phyloP scores from a whole-genome alignment of 2,888 invertebrate species.

The Cephalotes varians region DNA sequence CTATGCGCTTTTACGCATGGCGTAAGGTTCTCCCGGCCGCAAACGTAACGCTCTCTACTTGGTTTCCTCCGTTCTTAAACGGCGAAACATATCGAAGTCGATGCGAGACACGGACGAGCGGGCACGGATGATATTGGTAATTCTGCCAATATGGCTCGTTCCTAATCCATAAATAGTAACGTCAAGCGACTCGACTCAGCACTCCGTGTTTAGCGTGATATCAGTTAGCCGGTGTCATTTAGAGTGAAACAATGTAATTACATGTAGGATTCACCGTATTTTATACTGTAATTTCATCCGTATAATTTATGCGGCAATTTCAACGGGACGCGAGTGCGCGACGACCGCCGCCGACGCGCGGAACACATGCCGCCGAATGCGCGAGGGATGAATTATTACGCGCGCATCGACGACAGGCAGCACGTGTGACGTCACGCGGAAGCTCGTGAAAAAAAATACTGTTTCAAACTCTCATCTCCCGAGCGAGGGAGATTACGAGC shows the following conservation, averaged over 20 bases:
- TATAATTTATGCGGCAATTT: slow-evolving; percentile 47
- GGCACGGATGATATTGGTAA: neutral
- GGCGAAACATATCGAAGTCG: slow-evolving; percentile 22
- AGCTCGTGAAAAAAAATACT: neutral
- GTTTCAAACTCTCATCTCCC: neutral
- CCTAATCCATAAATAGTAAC: slow-evolving; percentile 1
- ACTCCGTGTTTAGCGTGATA: slow-evolving; percentile 20
- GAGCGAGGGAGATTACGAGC: neutral
- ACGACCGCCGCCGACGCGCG: slow-evolving; percentile 2
- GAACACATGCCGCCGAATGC: neutral
- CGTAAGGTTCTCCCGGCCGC: slow-evolving; percentile 32
- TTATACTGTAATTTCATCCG: slow-evolving; percentile 38
- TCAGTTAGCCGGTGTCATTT: slow-evolving; percentile 31
- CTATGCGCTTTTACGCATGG: slow-evolving; percentile 43
- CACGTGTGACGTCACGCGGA: slow-evolving; percentile 15
- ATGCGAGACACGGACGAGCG: neutral
- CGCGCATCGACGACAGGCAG: slow-evolving; percentile 28
- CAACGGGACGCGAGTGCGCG: slow-evolving; percentile 21
- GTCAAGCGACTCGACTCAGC: slow-evolving; percentile 13
- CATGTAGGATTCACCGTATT: slow-evolving; percentile 24
- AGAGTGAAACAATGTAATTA: slow-evolving; percentile 37
- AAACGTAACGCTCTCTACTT: slow-evolving; percentile 46
- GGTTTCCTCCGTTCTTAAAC: slow-evolving; percentile 25
- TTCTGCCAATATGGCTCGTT: slow-evolving; percentile 16
- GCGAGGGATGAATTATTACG: slow-evolving; percentile 44